phyloP scores from a whole-genome alignment of 2,888 invertebrate species.

The Erebia epiphron region DNA sequence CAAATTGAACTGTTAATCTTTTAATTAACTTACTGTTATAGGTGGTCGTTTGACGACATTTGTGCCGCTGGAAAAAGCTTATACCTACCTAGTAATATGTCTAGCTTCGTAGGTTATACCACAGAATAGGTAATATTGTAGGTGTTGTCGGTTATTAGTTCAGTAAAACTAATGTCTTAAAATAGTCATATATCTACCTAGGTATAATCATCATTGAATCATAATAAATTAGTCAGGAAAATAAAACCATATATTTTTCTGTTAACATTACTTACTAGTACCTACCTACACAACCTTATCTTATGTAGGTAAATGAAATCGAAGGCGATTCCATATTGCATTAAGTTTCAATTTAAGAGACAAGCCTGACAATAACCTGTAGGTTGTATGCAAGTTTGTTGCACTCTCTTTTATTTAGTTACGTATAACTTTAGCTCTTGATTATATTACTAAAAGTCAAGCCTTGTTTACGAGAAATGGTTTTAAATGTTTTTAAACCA shows the following conservation, averaged over 20 bases:
- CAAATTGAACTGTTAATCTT: slow-evolving; percentile 15
- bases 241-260: neutral
- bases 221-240: neutral
- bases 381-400: slow-evolving; percentile 49
- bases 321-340: slow-evolving; percentile 43
- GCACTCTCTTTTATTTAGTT: slow-evolving; percentile 38
- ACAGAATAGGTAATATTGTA: too few species aligned
- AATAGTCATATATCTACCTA: neutral
- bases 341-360: slow-evolving; percentile 69
- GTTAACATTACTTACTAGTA: slow-evolving; percentile 9
- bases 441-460: slow-evolving; percentile 23
- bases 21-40: neutral
- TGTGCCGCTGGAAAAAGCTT: neutral
- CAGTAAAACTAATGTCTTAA: neutral
- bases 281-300: neutral
- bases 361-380: slow-evolving; percentile 53
- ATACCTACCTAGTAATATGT: neutral
- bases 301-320: slow-evolving; percentile 27
- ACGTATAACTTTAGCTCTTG: slow-evolving; percentile 15
- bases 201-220: neutral
- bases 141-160: too few species aligned
- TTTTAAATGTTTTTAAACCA: slow-evolving; percentile 11
- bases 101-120: neutral
- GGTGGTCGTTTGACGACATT: slow-evolving; percentile 1
- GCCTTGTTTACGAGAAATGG: slow-evolving; percentile 16